phyloP scores from a whole-genome alignment of 1,140 invertebrate genomes.

The Campoletis sonorensis region DNA sequence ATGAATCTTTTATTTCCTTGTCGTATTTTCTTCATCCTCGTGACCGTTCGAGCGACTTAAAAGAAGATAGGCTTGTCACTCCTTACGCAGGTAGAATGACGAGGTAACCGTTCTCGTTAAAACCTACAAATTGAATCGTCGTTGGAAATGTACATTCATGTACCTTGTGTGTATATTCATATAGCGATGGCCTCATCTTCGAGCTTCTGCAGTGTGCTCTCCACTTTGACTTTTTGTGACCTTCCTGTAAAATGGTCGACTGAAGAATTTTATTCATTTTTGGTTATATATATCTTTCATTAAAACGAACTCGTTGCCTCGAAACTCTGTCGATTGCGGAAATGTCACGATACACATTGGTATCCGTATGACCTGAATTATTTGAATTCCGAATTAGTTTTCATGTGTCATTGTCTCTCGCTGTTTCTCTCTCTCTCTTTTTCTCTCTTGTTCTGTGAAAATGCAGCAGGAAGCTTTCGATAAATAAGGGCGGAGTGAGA shows the following conservation, averaged over 20 bases:
- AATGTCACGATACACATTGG: background rate
- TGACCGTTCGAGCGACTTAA: background rate
- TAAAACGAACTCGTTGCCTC: too few relatives aligned
- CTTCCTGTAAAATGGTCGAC: background rate
- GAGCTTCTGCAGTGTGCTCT: background rate
- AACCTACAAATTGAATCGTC: conserved; percentile 16
- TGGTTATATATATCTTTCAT: too few relatives aligned
- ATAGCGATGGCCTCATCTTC: too few relatives aligned
- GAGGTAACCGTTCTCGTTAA: background rate
- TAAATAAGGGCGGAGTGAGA: too few relatives aligned
- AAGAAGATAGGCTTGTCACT: background rate
- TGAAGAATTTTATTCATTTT: too few relatives aligned
- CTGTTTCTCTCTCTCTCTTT: too few relatives aligned
- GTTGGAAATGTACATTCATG: background rate
- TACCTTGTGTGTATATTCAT: background rate
- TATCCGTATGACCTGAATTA: background rate
- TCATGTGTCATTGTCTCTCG: background rate
- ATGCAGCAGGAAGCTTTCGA: too few relatives aligned
- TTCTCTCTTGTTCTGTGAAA: background rate
- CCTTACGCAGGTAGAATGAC: background rate
- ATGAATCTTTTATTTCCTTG: background rate
- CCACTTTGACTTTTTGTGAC: background rate
- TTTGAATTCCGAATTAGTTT: conserved; percentile 29
- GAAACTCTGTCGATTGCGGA: background rate
- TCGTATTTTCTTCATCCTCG: background rate